Evolutionary conservation across 2,797 vertebrate genomes (phyloP).

Genomic region (Clarias platycephalus): DNA sequence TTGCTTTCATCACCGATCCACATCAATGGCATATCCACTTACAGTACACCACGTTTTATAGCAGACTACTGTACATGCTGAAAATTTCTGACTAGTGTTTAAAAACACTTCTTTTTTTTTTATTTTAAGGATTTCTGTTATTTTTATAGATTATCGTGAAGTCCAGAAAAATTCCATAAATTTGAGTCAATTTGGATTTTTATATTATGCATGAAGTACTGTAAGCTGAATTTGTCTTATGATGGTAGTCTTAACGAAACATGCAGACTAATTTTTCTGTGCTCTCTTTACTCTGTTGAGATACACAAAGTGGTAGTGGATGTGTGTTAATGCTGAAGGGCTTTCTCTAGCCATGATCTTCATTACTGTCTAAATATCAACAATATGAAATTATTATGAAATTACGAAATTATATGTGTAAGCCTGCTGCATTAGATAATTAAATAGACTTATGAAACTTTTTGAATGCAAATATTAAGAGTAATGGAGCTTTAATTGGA

Average conservation of each 20-base stretch:
- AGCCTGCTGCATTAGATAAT: conserved; percentile 60
- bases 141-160: background rate
- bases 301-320: conserved; percentile 1
- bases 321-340: background rate
- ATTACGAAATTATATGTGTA: conserved; percentile 56
- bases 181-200: too few relatives aligned
- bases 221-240: background rate
- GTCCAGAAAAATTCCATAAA: background rate
- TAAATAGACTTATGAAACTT: conserved; percentile 28
- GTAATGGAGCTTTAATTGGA: conserved; percentile 70
- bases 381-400: conserved; percentile 3
- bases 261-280: background rate
- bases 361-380: conserved; percentile 10
- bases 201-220: background rate
- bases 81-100: background rate
- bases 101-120: conserved; percentile 4
- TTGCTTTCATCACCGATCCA: background rate
- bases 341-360: conserved; percentile 6
- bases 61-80: too few relatives aligned
- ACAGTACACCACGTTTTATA: background rate
- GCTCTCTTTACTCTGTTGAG: background rate
- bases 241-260: background rate
- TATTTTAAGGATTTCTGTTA: background rate
- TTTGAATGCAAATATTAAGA: conserved; percentile 56
- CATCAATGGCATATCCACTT: background rate